Evolutionary conservation across 2,888 invertebrate species (phyloP), one percentile per base, ranked within the genome.

Genomic region (Cartodere bifasciata): DNA sequence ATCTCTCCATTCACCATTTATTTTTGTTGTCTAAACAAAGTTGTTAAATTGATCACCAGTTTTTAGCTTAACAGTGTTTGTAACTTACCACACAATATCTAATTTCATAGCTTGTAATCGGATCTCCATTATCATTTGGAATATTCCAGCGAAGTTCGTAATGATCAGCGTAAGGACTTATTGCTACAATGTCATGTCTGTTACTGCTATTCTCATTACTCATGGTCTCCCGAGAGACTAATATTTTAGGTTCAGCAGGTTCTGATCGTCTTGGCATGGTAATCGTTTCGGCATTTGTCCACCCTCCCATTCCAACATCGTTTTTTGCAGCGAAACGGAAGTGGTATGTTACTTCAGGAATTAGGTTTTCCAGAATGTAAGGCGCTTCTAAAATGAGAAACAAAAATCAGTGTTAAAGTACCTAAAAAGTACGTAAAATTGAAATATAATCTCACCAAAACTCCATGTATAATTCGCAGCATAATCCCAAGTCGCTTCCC

Each of bases 111-210:
- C 67, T 67, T 52, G 84, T 80, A 50, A 91, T 88, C 14, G 79
- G 81, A 60, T 86, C 86, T 5, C 91, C 91, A 59, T 91, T 91
- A 53, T 90, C 83, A 29, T 79, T 75, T 0, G 90, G 88, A 29
- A 81, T 74, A 47, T 73, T 75, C 90, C 90, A 91, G 50, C 76
- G 69, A 12, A 90, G 58, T 50, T 86, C 83, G 53, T 75, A 87
- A 52, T 76, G 77, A 60, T 84, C 79, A 14, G 77, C 77, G 55
- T 75, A 86, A 23, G 67, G 67, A 22, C 77, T 78, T 3, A 61
- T 55, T 1, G 69, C 64, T 10, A 70, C 64, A 14, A 56, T 55
- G 24, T 63, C 63, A 13, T 67, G 64, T 26, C 63, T 58, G 31
- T 60, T 59, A 26, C 63, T 63, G 39, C 58, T 56, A 23, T 36